Evolutionary conservation across 2,797 vertebrate species (phyloP).

Genomic region (Phoeniculus purpureus): DNA sequence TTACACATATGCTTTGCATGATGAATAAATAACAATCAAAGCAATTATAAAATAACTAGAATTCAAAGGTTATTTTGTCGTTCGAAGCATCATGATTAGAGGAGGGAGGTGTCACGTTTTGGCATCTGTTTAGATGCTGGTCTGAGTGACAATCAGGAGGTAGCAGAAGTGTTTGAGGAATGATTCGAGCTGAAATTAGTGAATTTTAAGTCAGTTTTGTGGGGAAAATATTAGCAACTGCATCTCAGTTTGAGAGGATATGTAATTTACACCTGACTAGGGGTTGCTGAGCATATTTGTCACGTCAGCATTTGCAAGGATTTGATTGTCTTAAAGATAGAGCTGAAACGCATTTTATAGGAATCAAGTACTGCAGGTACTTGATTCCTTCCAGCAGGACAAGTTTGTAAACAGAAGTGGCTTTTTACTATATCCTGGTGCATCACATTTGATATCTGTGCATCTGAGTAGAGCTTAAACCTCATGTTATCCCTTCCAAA

Average conservation of each 20-base stretch:
- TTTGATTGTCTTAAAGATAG: not conserved
- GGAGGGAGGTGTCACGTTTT: not conserved
- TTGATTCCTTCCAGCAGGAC: not conserved
- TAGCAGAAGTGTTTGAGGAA: slow-evolving; percentile 7
- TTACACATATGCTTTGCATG: not conserved
- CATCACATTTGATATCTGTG: not conserved
- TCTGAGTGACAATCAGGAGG: slow-evolving; percentile 27
- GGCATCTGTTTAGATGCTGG: slow-evolving; percentile 25
- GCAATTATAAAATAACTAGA: slow-evolving; percentile 22
- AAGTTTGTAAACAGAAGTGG: not conserved
- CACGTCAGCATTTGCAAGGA: not conserved
- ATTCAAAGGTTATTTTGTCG: slow-evolving; percentile 29
- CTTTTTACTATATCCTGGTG: not conserved
- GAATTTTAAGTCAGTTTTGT: slow-evolving; percentile 8
- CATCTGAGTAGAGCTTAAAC: not conserved
- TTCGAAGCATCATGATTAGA: not conserved
- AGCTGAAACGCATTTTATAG: not conserved
- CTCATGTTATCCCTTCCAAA: not conserved
- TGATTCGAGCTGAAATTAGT: not conserved
- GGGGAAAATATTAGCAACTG: not conserved
- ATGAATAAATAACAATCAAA: slow-evolving; percentile 32
- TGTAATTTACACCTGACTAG: not conserved
- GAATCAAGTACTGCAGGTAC: not conserved
- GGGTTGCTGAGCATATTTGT: not conserved
- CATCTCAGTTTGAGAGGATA: not conserved